Conservation (phyloP, 2,797 vertebrate species). For the Centropyge bicolor region DNA sequence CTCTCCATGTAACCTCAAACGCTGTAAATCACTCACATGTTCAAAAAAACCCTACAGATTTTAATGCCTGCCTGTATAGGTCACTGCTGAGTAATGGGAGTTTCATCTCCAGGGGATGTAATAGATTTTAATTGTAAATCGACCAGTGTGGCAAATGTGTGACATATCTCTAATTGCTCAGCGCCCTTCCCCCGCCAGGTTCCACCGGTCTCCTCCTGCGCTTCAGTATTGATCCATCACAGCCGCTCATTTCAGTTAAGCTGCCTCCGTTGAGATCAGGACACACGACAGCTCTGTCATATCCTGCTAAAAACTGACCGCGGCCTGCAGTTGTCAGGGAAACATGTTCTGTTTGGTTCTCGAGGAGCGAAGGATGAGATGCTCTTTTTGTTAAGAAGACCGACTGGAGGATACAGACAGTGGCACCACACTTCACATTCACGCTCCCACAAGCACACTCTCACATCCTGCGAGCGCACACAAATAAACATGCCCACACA, state of each 20-base stretch:
- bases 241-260: slow-evolving; percentile 46
- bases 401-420: slow-evolving; percentile 60
- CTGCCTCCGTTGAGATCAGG: slow-evolving; percentile 27
- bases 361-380: slow-evolving; percentile 64
- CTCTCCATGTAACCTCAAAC: neutral
- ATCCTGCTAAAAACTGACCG: slow-evolving; percentile 58
- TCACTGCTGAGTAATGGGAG: slow-evolving; percentile 54
- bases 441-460: slow-evolving; percentile 54
- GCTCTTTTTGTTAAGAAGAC: slow-evolving; percentile 70
- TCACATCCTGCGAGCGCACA: slow-evolving; percentile 57
- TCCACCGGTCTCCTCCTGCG: slow-evolving; percentile 17
- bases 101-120: slow-evolving; percentile 18
- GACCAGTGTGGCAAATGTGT: slow-evolving; percentile 36
- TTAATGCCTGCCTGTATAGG: slow-evolving; percentile 33
- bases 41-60: slow-evolving; percentile 12
- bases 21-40: slow-evolving; percentile 10
- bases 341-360: slow-evolving; percentile 74
- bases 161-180: slow-evolving; percentile 58
- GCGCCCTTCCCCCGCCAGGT: slow-evolving; percentile 44
- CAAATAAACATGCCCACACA: slow-evolving; percentile 71
- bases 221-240: slow-evolving; percentile 55
- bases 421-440: slow-evolving; percentile 64
- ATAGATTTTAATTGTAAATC: slow-evolving; percentile 62
- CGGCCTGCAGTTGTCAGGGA: slow-evolving; percentile 73
- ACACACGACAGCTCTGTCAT: slow-evolving; percentile 53